Base-by-base conservation (phyloP, 2,113 vertebrate genomes). In the Zosterops japonicus region DNA sequence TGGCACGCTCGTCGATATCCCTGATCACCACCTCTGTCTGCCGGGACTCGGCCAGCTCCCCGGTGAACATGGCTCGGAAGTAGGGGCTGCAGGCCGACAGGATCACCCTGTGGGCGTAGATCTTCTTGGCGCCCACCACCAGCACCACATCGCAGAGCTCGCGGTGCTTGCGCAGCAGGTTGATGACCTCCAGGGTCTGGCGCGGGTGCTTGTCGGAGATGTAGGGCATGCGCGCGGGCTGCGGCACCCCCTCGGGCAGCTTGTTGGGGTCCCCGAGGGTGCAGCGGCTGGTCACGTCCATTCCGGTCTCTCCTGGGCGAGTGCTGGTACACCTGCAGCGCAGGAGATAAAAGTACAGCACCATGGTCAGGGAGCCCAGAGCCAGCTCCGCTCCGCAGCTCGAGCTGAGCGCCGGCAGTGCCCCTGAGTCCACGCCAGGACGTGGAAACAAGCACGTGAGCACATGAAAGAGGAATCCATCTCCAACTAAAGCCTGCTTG, bases 201-300 rank as follows among this genome's bases (percentile, higher is more conserved):
- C 99, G 98, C 12, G 99, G 99, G 94, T 99, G 99, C 97, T 99
- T 99, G 98, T 99, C 99, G 1, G 99, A 99, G 93, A 99, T 97
- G 35, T 99, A 99, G 96, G 99, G 99, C 99, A 99, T 99, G 96
- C 99, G 99, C 56, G 99, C 99, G 12, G 99, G 99, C 97, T 99
- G 99, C 33, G 99, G 99, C 93, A 99, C 99, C 90, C 99, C 99
- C 96, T 99, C 99, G 12, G 99, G 99, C 76, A 99, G 98, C 95
- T 99, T 99, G 98, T 99, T 99, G 97, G 99, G 99, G 98, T 99
- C 99, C 96, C 99, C 99, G 42, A 99, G 98, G 71, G 99, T 99
- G 97, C 99, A 99, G 95, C 99, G 99, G 98, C 99, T 99, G 91
- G 99, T 99, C 97, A 99, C 99, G 81, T 99, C 99, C 99, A 99